A percentile compares a stretch with the other conserved stretches of the same genome.
Conservation (phyloP, 2,888 invertebrate genomes). For the Lissonota sp. region DNA sequence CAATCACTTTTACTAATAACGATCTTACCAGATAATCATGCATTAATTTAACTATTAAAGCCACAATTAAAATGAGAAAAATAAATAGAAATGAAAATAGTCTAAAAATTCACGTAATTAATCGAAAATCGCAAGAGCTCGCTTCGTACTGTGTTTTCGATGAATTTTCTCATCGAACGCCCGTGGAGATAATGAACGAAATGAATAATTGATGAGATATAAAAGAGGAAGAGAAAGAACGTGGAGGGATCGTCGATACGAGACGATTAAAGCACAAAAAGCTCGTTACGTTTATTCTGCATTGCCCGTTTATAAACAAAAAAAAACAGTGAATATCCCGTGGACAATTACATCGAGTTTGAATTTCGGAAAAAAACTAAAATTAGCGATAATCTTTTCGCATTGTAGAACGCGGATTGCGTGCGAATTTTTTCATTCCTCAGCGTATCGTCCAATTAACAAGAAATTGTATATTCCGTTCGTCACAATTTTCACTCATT, state of each 20-base stretch:
- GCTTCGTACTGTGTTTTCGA: background rate
- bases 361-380: conserved; percentile 15
- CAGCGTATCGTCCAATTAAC: background rate
- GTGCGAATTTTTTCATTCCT: conserved; percentile 39
- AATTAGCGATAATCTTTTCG: conserved; percentile 64
- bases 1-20: background rate
- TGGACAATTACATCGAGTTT: conserved; percentile 27
- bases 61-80: background rate
- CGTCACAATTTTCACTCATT: conserved; percentile 30
- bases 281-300: background rate
- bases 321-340: conserved; percentile 1
- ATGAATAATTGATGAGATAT: conserved; percentile 49
- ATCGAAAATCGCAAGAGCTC: conserved; percentile 3
- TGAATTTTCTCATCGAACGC: background rate
- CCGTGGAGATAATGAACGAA: conserved; percentile 19
- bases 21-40: background rate
- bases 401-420: conserved; percentile 43
- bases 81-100: background rate
- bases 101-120: background rate
- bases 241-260: background rate
- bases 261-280: background rate
- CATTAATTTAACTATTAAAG: background rate
- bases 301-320: background rate
- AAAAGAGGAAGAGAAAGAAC: too few species aligned
- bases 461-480: conserved; percentile 47